phyloP scores from a whole-genome alignment of 2,888 invertebrate genomes.

The Acronicta alni region DNA sequence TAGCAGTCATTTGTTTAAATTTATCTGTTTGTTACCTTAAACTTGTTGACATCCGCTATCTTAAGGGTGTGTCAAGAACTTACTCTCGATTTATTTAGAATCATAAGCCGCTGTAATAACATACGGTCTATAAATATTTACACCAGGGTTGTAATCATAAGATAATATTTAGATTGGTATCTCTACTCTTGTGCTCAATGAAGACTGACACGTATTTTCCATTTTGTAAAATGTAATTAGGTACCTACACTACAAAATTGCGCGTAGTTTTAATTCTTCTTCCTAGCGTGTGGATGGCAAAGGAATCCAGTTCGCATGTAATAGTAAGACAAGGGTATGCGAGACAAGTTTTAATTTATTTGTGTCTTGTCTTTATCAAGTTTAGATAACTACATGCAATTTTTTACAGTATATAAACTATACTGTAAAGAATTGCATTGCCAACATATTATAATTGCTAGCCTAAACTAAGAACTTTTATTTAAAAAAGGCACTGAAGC shows the following conservation, averaged over 20 bases:
- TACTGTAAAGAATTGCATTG: too few species aligned
- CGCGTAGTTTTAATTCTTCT: not conserved
- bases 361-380: too few species aligned
- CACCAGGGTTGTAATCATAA: conserved; percentile 20
- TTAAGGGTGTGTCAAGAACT: conserved; percentile 58
- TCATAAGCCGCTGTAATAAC: conserved; percentile 30
- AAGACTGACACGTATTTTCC: conserved; percentile 31
- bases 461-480: too few species aligned
- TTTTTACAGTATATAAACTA: too few species aligned
- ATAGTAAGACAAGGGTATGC: too few species aligned
- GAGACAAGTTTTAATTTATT: too few species aligned
- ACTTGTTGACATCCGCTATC: conserved; percentile 64
- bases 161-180: conserved; percentile 31
- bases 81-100: conserved; percentile 38
- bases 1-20: conserved; percentile 38
- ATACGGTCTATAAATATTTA: conserved; percentile 41
- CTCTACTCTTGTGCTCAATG: conserved; percentile 6
- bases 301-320: too few species aligned
- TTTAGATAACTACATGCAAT: too few species aligned
- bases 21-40: conserved; percentile 61
- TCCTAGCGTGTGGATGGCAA: too few species aligned
- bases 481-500: too few species aligned
- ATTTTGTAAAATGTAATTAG: conserved; percentile 3
- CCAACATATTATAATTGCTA: too few species aligned
- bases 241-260: not conserved